Evolutionary conservation across 1,140 invertebrate species (phyloP).

Genomic region (Euwallacea similis): DNA sequence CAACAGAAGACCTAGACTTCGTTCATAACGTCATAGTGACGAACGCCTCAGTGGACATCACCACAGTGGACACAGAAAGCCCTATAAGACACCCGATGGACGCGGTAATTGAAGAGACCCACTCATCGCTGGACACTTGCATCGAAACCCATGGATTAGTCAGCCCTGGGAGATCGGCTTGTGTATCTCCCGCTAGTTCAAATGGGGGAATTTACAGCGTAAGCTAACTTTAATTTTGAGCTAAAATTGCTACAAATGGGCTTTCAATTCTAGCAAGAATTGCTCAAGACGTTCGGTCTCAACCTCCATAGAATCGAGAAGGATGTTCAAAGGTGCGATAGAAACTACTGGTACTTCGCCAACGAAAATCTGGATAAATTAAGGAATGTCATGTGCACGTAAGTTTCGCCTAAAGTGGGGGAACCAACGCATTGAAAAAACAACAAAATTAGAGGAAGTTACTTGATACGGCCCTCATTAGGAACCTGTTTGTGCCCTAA

Average conservation of each 20-base stretch:
- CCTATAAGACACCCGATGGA: constrained; percentile 48
- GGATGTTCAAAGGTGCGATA: constrained; percentile 92
- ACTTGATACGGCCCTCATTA: no score
- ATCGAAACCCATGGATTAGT: constrained; percentile 50
- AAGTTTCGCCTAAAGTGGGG: constrained; percentile 52
- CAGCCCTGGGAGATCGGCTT: constrained; percentile 59
- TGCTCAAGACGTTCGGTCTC: constrained; percentile 83
- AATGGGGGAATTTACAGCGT: constrained; percentile 87
- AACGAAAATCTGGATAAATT: constrained; percentile 89
- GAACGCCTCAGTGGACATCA: constrained; percentile 66
- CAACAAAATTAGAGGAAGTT: no score
- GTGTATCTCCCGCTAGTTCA: constrained; percentile 78
- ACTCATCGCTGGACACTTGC: constrained; percentile 47
- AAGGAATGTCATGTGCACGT: constrained; percentile 96
- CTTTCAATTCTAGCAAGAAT: constrained; percentile 63
- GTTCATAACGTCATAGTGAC: constrained; percentile 66
- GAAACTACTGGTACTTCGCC: constrained; percentile 90
- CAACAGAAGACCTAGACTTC: constrained; percentile 38
- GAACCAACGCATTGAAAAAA: neutral
- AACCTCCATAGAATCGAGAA: constrained; percentile 96
- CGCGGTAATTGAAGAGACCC: constrained; percentile 49
- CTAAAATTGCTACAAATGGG: constrained; percentile 4
- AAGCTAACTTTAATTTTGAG: constrained; percentile 50
- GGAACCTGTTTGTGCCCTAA: no score
- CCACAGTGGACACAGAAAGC: constrained; percentile 50